A percentile compares a stretch with the other conserved stretches of the same genome.
phyloP scores from a whole-genome alignment of 2,113 vertebrate genomes.

The Eudyptes chrysolophus region DNA sequence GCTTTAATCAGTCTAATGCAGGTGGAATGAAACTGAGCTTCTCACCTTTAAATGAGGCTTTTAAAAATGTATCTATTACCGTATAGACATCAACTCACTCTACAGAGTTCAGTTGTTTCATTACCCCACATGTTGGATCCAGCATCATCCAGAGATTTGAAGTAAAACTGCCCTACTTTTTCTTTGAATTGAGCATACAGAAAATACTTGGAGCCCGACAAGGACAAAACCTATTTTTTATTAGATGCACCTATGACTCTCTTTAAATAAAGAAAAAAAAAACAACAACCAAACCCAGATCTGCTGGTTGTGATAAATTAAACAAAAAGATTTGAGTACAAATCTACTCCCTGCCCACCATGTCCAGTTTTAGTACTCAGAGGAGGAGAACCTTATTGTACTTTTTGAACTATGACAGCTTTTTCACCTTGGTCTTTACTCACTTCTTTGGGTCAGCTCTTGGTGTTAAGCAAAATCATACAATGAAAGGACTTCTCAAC shows the following conservation, averaged over 20 bases:
- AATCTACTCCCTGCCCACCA: rapidly evolving
- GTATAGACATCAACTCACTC: neutral
- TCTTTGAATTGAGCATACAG: neutral
- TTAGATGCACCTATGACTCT: neutral
- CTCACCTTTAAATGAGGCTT: neutral
- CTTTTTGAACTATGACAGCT: neutral
- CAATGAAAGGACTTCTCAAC: neutral
- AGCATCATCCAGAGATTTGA: neutral
- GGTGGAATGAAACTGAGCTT: neutral
- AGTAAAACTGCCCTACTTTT: neutral
- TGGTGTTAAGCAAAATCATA: neutral
- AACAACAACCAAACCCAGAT: neutral
- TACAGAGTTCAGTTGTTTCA: neutral
- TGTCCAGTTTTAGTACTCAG: neutral
- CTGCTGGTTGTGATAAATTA: neutral
- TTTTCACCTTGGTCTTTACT: neutral
- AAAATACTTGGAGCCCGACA: neutral
- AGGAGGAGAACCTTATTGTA: neutral
- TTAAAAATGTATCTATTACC: neutral
- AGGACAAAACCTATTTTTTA: neutral
- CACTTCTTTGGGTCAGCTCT: neutral
- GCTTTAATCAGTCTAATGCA: neutral
- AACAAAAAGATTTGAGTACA: neutral
- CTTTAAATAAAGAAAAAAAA: neutral
- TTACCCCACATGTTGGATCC: neutral